Evolutionary conservation across 2,113 vertebrate genomes (phyloP), one percentile per base, ranked within the genome.

Genomic region (Pan paniscus): DNA sequence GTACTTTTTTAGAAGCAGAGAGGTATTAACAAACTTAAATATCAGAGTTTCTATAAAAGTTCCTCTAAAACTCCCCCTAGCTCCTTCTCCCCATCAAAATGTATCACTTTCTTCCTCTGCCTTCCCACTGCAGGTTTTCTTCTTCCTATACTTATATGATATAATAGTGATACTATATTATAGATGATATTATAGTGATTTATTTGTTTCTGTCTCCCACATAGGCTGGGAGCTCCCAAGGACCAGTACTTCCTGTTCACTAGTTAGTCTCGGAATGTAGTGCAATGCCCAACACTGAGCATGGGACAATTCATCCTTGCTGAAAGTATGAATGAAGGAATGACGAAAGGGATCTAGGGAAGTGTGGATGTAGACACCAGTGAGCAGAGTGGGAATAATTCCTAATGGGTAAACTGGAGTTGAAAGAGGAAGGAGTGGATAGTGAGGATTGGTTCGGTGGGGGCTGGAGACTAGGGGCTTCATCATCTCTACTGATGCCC

Each of bases 1-100:
- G 67, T 89, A 35, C 11, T 93, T 55, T 55, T 97, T 48, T 72
- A 68, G 82, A 82, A 94, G 59, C 55, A 96, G 61, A 8, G 48
- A 89, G 11, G 46, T 61, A 91, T 93, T 67, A 38, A 59, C 80
- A 85, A 80, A 90, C 27, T 38, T 78, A 73, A 61, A 91, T 89
- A 87, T 80, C 68, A 57, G 14, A 12, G 59, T 76, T 48, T 85
- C 52, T 55, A 43, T 67, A 81, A 93, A 92, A 72, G 70, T 59
- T 68, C 8, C 8, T 8, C 46, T 25, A 3, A 68, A 68, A 78
- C 16, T 93, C 7, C 5, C 48, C 32, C 18, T 25, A 83, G 50
- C 25, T 38, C 35, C 32, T 83, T 32, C 14, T 83, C 17, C 17
- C 23, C 73, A 40, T 57, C 68, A 78, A 61, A 89, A 90, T 43